Conservation (phyloP, 1,140 invertebrate genomes). For the Bemisia tabaci region DNA sequence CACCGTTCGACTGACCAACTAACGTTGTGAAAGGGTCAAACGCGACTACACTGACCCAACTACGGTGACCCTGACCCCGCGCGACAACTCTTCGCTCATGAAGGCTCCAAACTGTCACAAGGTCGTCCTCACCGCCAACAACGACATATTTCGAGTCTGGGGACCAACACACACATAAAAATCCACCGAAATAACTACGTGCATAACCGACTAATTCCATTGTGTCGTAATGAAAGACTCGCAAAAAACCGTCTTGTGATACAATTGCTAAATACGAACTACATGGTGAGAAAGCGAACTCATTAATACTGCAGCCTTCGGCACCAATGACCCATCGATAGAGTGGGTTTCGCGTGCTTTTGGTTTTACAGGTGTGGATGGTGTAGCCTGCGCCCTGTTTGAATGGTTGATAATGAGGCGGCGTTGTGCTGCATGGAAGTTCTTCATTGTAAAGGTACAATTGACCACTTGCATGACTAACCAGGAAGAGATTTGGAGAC, state of each 20-base stretch:
- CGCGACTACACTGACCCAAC: slow-evolving; percentile 93
- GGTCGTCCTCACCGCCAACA: slow-evolving; percentile 95
- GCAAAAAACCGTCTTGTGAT: slow-evolving; percentile 89
- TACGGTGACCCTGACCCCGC: slow-evolving; percentile 82
- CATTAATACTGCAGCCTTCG: slow-evolving; percentile 79
- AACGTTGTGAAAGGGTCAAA: slow-evolving; percentile 86
- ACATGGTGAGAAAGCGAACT: slow-evolving; percentile 95
- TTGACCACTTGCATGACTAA: slow-evolving; percentile 90
- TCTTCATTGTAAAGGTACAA: slow-evolving; percentile 97
- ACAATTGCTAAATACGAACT: slow-evolving; percentile 82
- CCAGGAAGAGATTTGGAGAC: slow-evolving; percentile 83
- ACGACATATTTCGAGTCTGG: slow-evolving; percentile 91
- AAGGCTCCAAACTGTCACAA: slow-evolving; percentile 96
- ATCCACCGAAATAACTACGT: slow-evolving; percentile 93
- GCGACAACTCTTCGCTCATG: slow-evolving; percentile 86
- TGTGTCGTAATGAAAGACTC: slow-evolving; percentile 93
- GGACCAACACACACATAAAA: slow-evolving; percentile 93
- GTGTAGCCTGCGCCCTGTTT: slow-evolving; percentile 90
- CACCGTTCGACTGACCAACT: slow-evolving; percentile 31
- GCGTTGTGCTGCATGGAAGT: slow-evolving; percentile 65
- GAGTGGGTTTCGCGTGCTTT: slow-evolving; percentile 88
- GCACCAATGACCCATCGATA: slow-evolving; percentile 76
- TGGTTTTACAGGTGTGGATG: slow-evolving; percentile 91
- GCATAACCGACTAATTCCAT: slow-evolving; percentile 88
- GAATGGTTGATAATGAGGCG: slow-evolving; percentile 84